Base-by-base conservation (phyloP, 2,888 invertebrate species). In the Epinotia nisella region DNA sequence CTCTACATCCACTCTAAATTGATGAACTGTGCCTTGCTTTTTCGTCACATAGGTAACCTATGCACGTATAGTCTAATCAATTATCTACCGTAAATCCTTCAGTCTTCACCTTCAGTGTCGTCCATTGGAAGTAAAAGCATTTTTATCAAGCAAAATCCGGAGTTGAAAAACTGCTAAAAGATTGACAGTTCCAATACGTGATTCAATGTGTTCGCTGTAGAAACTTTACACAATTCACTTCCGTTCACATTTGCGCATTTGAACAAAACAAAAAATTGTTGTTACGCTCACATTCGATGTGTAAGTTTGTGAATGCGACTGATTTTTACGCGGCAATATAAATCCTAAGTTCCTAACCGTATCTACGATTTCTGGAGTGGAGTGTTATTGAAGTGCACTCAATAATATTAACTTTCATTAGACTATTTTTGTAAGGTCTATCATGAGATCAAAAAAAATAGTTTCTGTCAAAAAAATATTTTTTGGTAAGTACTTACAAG, bases 11-110 rank as follows among this genome's bases (percentile, higher is more conserved):
- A 85, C 82, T 78, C 78, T 74, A 82, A 81, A 87, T 84, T 88
- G 84, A 88, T 88, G 85, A 85, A 84, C 82, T 82, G 75, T 75
- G 80, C 79, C 78, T 81, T 85, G 88, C 87, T 89, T 89, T 88
- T 87, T 87, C 74, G 80, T 70, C 75, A 65, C 75, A 49, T 62
- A 35, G 35, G 35, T 35, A n/a, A n/a, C 49, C n/a, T n/a, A 70
- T 65, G 74, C 29, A 69, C 53, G 35, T 60, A 56, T 74, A 62
- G 61, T 65, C 55, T 21, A 68, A 62, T 68, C 61, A 61, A 68
- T 73, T 69, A 73, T 69, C 58, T 73, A 19, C 9, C 58, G 11
- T 58, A 58, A 45, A 65, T 15, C 35, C 9, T 21, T 29, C 55
- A 55, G 73, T 11, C 72, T 56, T 29, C 7, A 64, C n/a, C 29